Base-by-base conservation (phyloP, 2,888 invertebrate genomes). In the Thalpophila matura region DNA sequence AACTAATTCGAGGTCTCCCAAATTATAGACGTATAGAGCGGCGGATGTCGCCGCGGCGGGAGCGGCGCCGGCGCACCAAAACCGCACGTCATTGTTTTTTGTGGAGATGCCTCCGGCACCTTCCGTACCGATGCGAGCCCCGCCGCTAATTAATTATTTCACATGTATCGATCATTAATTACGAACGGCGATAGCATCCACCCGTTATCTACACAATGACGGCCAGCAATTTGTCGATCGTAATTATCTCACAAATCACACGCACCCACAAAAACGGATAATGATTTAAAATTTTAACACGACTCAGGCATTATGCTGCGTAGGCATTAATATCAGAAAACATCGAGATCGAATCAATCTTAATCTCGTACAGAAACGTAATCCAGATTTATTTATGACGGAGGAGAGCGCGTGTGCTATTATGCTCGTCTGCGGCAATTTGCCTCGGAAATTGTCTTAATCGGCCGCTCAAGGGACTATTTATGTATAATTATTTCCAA, bases 401-500 rank as follows among this genome's bases (percentile, higher is more conserved):
- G 89, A 89, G 91, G 76, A 87, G 88, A 88, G 88, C 88, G 91
- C 92, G 94, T 94, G 94, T 94, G 95, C 95, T 95, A 95, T 95
- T 95, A 95, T 94, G 86, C 92, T 92, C 95, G 94, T 95, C 95
- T 93, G 95, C 93, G 87, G 94, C 95, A 95, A 95, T 95, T 95
- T 95, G 91, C 94, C 87, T 94, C 93, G 91, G 94, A 94, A 95
- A 95, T 95, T 95, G 95, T 95, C 94, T 95, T 95, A 95, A 95
- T 95, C 95, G 95, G 90, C 90, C 95, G 95, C 95, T 95, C 95
- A 95, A 95, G 95, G 95, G 95, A 95, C 95, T 95, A 94, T 95
- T 95, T 95, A 95, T 95, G 93, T 95, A 95, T 95, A 95, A 95
- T 95, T 95, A 95, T 95, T 94, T 95, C 93, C 94, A 95, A 95